Evolutionary conservation across 1,140 invertebrate species (phyloP), one percentile per base, ranked within the genome.

Genomic region (Coenobita brevimanus): DNA sequence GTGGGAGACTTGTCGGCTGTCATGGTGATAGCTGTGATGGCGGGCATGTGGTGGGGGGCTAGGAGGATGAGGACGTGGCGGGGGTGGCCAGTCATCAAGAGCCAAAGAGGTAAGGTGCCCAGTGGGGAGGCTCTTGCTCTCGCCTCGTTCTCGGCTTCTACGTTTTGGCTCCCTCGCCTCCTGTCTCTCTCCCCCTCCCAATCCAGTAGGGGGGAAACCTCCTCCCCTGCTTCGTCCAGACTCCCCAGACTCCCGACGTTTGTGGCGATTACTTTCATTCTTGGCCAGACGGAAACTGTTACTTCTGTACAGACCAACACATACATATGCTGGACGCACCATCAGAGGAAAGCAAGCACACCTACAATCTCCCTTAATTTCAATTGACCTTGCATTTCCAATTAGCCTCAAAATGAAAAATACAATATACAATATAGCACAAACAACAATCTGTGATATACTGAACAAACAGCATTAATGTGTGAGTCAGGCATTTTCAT

Each of bases 71-170:
- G 82, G 36, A 60, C 41, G 36, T 1, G 82, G 46, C 30, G 27
- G 67, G 15, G 82, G 67, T 24, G 43, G 36, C 85, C 85, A 87
- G 46, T 87, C 85, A 24, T 87, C 85, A 38, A 80, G 36, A 21
- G 85, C 54, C 33, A 87, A 27, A 50, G 36, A 71, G 46, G 76
- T 87, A 30, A 87, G 76, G 57, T 87, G 85, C 24, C 85, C 85
- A 6, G 85, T 87, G 4, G 85, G 85, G 17, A 87, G 76, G 57
- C 85, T 87, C 76, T 87, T 87, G 64, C 85, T 87, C 82, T 87
- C 85, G 38, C 33, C 62, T 41, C 43, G 43, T 30, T 71, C 78
- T n/a, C 78, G 64, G 27, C 38, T 81, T 24, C 69, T 41, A 43
- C 85, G 67, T 41, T 80, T 41, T 21, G 60, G 33, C 46, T 80